Base-by-base conservation (phyloP, 2,888 invertebrate species). In the Alcis repandata region DNA sequence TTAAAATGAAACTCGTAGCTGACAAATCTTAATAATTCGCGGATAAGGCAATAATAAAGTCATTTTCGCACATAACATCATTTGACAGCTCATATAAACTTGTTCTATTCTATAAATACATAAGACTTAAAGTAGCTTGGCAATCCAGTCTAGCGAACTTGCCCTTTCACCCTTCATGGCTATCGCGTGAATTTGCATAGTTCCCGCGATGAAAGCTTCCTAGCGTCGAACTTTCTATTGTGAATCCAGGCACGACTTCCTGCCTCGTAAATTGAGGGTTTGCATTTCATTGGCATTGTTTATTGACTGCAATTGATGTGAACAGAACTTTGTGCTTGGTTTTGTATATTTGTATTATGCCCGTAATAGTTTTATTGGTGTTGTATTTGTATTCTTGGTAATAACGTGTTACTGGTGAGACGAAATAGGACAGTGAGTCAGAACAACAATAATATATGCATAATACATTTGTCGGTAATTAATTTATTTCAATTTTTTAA, bases 141-240 rank as follows among this genome's bases (percentile, higher is more conserved):
- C 59, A 62, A 64, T 46, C 10, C 0, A 17, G 64, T n/a, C n/a
- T n/a, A 72, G 67, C 69, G 53, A 59, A 41, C 8, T 71, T 75
- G 74, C 75, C 77, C 80, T 79, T 77, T 80, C 73, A 72, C 74
- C 80, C 73, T 72, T 64, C 52, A 33, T 41, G 68, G 62, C 70
- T 74, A 77, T 79, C 75, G 13, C 41, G 72, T 72, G 68, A 70
- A 70, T 73, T 75, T 71, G 74, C 76, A 77, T 81, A 80, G 79
- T 79, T 70, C 77, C 77, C 78, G 78, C 76, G 72, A 75, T 75
- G 82, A 83, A 82, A 83, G 82, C 70, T 71, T 67, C 63, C 53
- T 59, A 59, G 62, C 56, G 59, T 60, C 49, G 67, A 62, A 73
- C 84, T 84, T 84, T 83, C 84, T 76, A 80, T 80, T 80, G 78